Base-by-base conservation (phyloP, 2,797 vertebrate species). In the Euthynnus affinis region DNA sequence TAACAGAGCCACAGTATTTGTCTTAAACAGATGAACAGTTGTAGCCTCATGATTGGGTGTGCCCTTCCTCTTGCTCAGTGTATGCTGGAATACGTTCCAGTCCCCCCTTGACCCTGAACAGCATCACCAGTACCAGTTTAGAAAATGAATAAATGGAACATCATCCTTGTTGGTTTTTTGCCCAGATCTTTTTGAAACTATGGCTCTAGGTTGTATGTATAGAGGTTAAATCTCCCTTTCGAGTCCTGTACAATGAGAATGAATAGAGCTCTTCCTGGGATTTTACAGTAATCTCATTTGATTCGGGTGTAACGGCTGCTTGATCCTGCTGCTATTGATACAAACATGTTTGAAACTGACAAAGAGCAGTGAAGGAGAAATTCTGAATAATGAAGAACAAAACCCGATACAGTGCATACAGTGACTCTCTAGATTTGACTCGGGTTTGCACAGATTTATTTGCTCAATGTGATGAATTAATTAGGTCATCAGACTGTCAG, bases 371-470 rank as follows among this genome's bases (percentile, higher is more conserved):
- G 4, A 37, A 51, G 10, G 29, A 49, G 20, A 22, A 13, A 42
- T 4, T 23, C 15, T 17, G 5, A 65, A 52, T 20, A 13, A 27
- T 63, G 51, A 67, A 62, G 2, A 25, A 40, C 1, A 65, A 51
- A 65, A 59, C 14, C 27, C 0, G 5, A 56, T 3, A 15, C 20
- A 60, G 18, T 52, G 49, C 20, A 51, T 3, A 74, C 49, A 46
- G 17, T 13, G 67, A 32, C 65, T 12, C 18, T 22, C 34, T 18
- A 42, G 67, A 65, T 71, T 76, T 74, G 52, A 32, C 63, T 60
- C 29, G 51, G 27, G 40, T 74, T 61, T 81, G 44, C 67, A 84
- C 76, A 84, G 80, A 74, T 80, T 73, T 37, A 55, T 49, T 62
- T 56, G 42, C 15, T 76, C 9, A 55, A 8, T 27, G 34, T 52